Evolutionary conservation across 2,797 vertebrate species (phyloP).

Genomic region (Oreochromis grahami): DNA sequence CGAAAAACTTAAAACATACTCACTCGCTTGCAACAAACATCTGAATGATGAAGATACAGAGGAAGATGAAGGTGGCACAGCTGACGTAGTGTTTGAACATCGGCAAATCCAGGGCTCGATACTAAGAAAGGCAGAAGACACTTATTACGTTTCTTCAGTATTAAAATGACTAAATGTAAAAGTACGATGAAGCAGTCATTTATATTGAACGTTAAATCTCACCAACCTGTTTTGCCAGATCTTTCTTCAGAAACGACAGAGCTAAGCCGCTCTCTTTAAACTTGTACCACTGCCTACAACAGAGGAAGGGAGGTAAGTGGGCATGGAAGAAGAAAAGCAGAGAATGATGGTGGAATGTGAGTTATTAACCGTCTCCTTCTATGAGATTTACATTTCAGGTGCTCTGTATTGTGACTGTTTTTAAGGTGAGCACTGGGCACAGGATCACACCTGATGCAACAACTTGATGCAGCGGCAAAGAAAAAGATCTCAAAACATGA

Average conservation of each 20-base stretch:
- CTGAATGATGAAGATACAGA: slow-evolving; percentile 91
- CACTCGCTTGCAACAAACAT: slow-evolving; percentile 83
- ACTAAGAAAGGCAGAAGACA: slow-evolving; percentile 70
- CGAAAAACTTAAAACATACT: slow-evolving; percentile 49
- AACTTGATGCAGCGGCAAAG: background rate
- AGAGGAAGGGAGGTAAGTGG: background rate
- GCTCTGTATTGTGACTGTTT: background rate
- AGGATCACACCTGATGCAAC: background rate
- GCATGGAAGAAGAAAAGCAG: background rate
- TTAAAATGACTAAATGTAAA: background rate
- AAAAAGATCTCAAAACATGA: background rate
- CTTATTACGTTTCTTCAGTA: background rate
- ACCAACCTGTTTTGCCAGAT: slow-evolving; percentile 90
- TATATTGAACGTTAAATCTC: background rate
- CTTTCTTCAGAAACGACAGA: slow-evolving; percentile 87
- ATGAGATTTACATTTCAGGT: background rate
- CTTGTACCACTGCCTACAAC: slow-evolving; percentile 85
- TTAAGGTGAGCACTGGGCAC: background rate
- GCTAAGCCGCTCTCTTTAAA: slow-evolving; percentile 86
- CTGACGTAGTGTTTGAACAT: slow-evolving; percentile 86
- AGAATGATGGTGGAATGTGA: background rate
- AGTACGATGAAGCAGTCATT: background rate
- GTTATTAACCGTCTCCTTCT: background rate
- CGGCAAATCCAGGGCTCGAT: slow-evolving; percentile 86
- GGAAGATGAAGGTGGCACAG: slow-evolving; percentile 86